These are phyloP conservation scores for Marmota flaviventris DNA, from an alignment of 2,113 vertebrate species.

Conservation along the genomic window DNA sequence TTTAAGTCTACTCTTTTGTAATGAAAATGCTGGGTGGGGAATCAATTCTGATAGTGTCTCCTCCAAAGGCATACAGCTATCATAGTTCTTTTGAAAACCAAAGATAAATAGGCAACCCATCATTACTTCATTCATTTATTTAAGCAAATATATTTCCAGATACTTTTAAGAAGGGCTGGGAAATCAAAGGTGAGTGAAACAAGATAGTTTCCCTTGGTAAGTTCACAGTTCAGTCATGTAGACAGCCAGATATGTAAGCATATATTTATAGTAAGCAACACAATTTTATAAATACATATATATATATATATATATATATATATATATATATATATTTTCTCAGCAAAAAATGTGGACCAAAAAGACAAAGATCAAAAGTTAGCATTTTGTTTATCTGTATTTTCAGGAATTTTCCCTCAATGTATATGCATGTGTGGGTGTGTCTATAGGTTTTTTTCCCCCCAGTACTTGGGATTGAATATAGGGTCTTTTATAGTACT, in stretches of 20 bases:
- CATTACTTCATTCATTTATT: neutral
- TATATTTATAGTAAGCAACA: neutral
- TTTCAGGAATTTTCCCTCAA: conserved; percentile 32
- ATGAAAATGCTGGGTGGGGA: neutral
- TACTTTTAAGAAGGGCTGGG: neutral
- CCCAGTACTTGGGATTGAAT: too few species aligned
- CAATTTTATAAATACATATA: neutral
- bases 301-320: neutral
- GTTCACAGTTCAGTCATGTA: neutral
- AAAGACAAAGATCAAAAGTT: neutral
- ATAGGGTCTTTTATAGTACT: too few species aligned
- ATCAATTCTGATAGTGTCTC: neutral
- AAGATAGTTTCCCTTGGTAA: neutral
- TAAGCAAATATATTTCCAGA: conserved; percentile 12
- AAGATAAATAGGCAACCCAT: neutral
- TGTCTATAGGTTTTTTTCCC: neutral
- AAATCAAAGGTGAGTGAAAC: neutral
- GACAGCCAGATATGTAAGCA: neutral
- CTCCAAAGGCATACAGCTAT: neutral
- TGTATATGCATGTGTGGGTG: too few species aligned
- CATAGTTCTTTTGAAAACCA: neutral
- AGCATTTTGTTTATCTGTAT: neutral
- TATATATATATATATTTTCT: neutral
- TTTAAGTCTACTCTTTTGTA: neutral
- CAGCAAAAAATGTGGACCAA: neutral